Evolutionary conservation across 2,888 invertebrate species (phyloP).

Genomic region (Byasa hedistus): DNA sequence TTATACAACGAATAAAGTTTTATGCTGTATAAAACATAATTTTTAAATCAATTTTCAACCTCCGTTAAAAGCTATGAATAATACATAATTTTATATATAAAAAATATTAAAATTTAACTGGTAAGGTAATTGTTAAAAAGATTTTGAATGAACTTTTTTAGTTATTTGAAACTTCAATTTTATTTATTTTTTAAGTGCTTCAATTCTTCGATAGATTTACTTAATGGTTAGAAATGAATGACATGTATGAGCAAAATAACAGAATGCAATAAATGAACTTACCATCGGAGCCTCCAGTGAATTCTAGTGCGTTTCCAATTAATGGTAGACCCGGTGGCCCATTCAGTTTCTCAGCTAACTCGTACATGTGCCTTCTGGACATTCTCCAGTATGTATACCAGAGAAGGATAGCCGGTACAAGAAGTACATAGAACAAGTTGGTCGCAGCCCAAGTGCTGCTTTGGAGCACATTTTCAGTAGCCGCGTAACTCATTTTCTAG

Average conservation of each 20-base stretch:
- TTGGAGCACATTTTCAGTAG: slow-evolving; percentile 65
- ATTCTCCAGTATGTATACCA: slow-evolving; percentile 88
- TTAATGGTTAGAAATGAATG: background rate
- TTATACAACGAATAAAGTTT: too few relatives aligned
- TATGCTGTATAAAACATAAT: too few relatives aligned
- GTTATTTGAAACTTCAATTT: too few relatives aligned
- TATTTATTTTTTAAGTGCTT: too few relatives aligned
- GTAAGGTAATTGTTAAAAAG: too few relatives aligned
- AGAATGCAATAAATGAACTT: slow-evolving; percentile 44
- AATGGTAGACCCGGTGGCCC: slow-evolving; percentile 87
- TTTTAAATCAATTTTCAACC: too few relatives aligned
- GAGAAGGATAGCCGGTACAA: slow-evolving; percentile 84
- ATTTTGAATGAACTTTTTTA: too few relatives aligned
- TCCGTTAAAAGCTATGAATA: too few relatives aligned
- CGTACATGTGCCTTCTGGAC: slow-evolving; percentile 85
- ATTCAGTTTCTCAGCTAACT: slow-evolving; percentile 85
- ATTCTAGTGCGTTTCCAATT: slow-evolving; percentile 87
- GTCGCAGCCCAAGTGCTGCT: slow-evolving; percentile 80
- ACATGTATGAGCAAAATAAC: background rate
- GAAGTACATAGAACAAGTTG: slow-evolving; percentile 85
- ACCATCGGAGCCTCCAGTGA: slow-evolving; percentile 87
- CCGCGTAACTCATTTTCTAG: slow-evolving; percentile 62
- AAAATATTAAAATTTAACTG: too few relatives aligned
- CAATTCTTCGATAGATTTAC: background rate
- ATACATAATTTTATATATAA: too few relatives aligned